Base-by-base conservation (phyloP, 2,888 invertebrate genomes). In the Drosophila borborema region DNA sequence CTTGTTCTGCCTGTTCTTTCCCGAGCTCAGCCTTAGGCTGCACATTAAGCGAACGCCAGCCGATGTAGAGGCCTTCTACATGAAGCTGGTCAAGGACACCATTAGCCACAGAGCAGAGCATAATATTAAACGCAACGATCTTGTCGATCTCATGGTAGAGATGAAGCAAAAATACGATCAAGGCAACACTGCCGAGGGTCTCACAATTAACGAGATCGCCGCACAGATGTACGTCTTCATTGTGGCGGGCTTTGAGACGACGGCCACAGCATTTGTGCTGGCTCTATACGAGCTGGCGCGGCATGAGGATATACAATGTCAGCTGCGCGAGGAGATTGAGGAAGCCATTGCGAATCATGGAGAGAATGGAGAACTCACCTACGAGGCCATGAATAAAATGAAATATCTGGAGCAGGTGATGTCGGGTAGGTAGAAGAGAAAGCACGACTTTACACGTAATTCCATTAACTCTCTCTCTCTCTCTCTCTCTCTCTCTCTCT, bases 161-260 rank as follows among this genome's bases (percentile, higher is more conserved):
- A 43, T 79, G 31, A 82, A 86, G n/a, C 88, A 72, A 74, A 91
- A 70, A 23, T 74, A 81, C 36, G 81, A 89, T 2, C 16, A 77
- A 28, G 87, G 84, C 58, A 66, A 91, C n/a, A 77, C 77, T 0
- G 88, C 94, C 2, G 80, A 82, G 14, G 74, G 81, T 9, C 65
- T 92, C 2, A 86, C 90, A 0, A 23, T 92, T 4, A 86, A 91
- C n/a, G 89, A 93, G 70, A 84, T 92, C 4, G 84, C 91, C 0
- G 92, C 92, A 0, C 91, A 92, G 45, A 84, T 89, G 8, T 91
- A 90, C 64, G 77, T 92, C 0, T 92, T 92, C 51, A 90, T 92
- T 20, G 68, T 80, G 9, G 92, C 95, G 9, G 96, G 96, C 0
- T 95, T 95, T 80, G 95, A 96, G 88, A 95, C 95, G 0, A 95